phyloP scores from a whole-genome alignment of 2,888 invertebrate species.

The Arctia plantaginis region DNA sequence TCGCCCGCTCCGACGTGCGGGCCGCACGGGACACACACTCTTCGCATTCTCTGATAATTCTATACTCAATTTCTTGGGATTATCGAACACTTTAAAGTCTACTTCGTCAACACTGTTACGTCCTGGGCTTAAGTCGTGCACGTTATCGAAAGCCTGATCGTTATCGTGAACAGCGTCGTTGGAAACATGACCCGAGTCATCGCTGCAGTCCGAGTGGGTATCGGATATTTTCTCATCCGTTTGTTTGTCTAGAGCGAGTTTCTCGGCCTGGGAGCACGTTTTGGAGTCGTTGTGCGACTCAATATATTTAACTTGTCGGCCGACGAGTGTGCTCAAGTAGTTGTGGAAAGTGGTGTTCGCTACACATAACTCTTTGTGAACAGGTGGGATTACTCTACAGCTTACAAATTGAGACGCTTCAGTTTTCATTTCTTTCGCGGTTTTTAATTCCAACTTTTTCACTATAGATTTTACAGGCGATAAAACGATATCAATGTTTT shows the following conservation, averaged over 20 bases:
- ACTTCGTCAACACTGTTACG: slow-evolving; percentile 69
- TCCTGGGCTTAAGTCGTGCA: slow-evolving; percentile 68
- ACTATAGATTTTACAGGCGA: slow-evolving; percentile 84
- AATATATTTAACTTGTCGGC: slow-evolving; percentile 80
- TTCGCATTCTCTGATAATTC: slow-evolving; percentile 75
- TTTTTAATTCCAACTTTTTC: slow-evolving; percentile 82
- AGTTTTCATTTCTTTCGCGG: slow-evolving; percentile 77
- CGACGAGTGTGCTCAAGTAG: slow-evolving; percentile 84
- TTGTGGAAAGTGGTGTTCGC: slow-evolving; percentile 83
- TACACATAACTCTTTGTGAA: slow-evolving; percentile 81
- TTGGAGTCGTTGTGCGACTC: slow-evolving; percentile 79
- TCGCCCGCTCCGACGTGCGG: slow-evolving; percentile 78
- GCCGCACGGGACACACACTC: slow-evolving; percentile 81
- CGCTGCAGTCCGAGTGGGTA: slow-evolving; percentile 90
- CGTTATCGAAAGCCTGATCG: slow-evolving; percentile 78
- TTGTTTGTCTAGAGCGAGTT: slow-evolving; percentile 75
- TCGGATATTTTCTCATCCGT: slow-evolving; percentile 84
- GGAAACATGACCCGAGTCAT: slow-evolving; percentile 93
- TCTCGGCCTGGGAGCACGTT: slow-evolving; percentile 74
- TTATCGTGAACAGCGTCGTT: slow-evolving; percentile 92
- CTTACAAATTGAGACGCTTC: slow-evolving; percentile 75
- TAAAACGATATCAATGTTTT: slow-evolving; percentile 72
- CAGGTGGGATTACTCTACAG: slow-evolving; percentile 82
- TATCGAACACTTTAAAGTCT: slow-evolving; percentile 75
- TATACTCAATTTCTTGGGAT: slow-evolving; percentile 77